These are phyloP conservation scores for Antrozous pallidus DNA, from an alignment of 2,797 vertebrate genomes.

Conservation along the genomic window DNA sequence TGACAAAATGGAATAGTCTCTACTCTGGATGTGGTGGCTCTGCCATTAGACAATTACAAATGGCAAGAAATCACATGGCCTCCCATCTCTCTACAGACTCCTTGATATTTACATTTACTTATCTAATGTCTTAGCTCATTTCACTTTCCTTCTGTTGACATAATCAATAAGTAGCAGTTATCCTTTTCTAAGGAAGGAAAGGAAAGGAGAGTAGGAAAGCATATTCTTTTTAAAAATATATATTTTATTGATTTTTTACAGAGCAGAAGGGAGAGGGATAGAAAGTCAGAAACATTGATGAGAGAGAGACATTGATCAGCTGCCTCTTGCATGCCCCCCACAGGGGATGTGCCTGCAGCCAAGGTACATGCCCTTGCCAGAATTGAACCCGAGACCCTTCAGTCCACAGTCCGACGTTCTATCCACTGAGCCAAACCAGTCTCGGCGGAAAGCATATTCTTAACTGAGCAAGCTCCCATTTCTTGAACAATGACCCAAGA, in stretches of 20 bases:
- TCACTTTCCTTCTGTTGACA: neutral
- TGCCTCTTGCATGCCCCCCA: no score
- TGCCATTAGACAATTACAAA: neutral
- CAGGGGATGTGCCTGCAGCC: no score
- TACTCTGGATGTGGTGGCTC: neutral
- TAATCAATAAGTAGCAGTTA: slow-evolving; percentile 5
- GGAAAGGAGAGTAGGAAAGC: neutral
- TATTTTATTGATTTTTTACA: no score
- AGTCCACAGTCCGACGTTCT: no score
- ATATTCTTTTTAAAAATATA: no score
- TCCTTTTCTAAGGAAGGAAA: neutral
- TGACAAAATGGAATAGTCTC: neutral
- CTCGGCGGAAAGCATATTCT: neutral
- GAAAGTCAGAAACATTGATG: no score
- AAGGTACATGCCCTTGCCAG: no score
- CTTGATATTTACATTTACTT: neutral
- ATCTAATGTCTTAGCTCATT: neutral
- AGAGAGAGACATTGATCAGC: no score
- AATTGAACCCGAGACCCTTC: no score
- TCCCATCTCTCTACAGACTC: neutral
- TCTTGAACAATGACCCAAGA: neutral
- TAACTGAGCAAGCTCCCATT: neutral
- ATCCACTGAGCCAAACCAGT: no score
- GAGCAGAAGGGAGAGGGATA: no score
- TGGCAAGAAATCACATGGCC: neutral